Base-by-base conservation (phyloP, 2,113 vertebrate species). In the Megaleporinus macrocephalus region DNA sequence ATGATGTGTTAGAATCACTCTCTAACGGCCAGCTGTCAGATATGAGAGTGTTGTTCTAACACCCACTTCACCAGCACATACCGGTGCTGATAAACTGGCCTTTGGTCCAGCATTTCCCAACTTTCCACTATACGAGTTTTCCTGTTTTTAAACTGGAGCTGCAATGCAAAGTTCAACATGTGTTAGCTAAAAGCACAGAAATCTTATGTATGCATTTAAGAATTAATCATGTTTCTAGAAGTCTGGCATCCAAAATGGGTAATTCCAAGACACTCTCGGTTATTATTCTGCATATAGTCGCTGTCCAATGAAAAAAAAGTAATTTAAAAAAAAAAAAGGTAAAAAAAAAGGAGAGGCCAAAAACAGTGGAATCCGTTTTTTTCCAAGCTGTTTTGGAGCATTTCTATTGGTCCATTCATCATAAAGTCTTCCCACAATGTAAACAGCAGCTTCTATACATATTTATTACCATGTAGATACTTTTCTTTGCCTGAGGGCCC, bases 1-100 rank as follows among this genome's bases (percentile, higher is more conserved):
- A 63, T 55, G 61, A 65, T 66, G 57, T 73, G 71, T 36, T 57
- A 75, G 61, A 70, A 51, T 77, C 65, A 71, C 41, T 44, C 10
- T 44, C 11, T 44, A 74, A 22, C 47, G 61, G 55, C 27, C 75
- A 81, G 73, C 70, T 85, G 80, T 82, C 80, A 85, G 59, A 82
- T 70, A 63, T 51, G 63, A 82, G 30, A 29, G 24, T 29, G 12
- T 71, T 59, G 49, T 74, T 69, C 61, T 68, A 36, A 70, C 75
- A 82, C 51, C 70, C 71, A 82, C 80, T 82, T 79, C 59, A 30
- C 26, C 44, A 75, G 27, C 62, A 55, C 53, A 62, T 55, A 20
- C 76, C 53, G 76, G 59, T 26, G 22, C 49, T 47, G 9, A 73
- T 49, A 44, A n/a, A 36, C 18, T 36, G 61, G 30, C 29, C 24